Conservation (phyloP, 2,888 invertebrate genomes). For the Tinea trinotella region DNA sequence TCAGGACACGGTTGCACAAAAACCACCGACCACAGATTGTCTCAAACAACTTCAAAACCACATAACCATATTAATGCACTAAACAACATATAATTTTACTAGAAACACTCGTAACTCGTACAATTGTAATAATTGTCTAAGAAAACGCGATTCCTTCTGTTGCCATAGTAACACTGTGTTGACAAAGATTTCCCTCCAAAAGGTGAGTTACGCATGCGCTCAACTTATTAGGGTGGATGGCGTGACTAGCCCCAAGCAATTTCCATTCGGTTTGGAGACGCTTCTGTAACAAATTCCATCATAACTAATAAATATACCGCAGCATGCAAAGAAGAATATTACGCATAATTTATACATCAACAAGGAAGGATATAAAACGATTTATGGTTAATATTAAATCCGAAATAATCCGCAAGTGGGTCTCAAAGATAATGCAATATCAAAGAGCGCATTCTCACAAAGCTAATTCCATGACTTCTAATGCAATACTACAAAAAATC, state of each 20-base stretch:
- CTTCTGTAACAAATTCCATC: constrained; percentile 11
- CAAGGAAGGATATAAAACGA: neutral
- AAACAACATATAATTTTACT: no score
- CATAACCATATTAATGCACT: no score
- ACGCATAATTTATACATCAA: constrained; percentile 7
- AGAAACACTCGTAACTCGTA: no score
- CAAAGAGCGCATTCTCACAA: constrained; percentile 18
- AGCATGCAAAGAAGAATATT: constrained; percentile 6
- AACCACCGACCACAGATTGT: neutral
- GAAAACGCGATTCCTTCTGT: constrained; percentile 44
- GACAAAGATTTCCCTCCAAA: constrained; percentile 58
- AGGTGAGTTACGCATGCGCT: constrained; percentile 53
- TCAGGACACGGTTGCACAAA: constrained; percentile 10
- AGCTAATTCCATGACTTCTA: constrained; percentile 28
- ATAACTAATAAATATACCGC: neutral
- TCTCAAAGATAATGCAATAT: constrained; percentile 23
- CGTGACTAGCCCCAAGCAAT: constrained; percentile 17
- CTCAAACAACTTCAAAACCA: constrained; percentile 9
- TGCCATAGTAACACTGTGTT: constrained; percentile 54
- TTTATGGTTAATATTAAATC: neutral
- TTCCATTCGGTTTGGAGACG: constrained; percentile 14
- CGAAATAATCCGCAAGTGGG: neutral
- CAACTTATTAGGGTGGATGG: constrained; percentile 17
- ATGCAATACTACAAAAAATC: no score
- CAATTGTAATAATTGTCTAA: no score